These are phyloP conservation scores for Turdus rufiventris DNA, from an alignment of 2,113 vertebrate genomes.

Conservation along the genomic window DNA sequence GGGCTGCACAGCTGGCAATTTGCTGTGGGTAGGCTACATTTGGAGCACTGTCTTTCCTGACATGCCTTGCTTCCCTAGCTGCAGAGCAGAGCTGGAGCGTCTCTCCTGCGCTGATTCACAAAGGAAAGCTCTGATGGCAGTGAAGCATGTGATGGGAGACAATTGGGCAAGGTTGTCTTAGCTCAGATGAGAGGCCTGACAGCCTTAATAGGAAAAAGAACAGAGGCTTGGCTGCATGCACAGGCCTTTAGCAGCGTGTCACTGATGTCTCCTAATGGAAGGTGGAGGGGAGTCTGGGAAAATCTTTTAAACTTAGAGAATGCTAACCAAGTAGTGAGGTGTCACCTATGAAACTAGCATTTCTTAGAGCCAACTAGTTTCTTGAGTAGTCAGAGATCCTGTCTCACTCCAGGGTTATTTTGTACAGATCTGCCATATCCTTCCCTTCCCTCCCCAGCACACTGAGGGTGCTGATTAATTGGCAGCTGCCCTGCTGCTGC, in stretches of 20 bases:
- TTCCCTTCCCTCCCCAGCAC: not conserved
- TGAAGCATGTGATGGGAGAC: not conserved
- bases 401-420: not conserved
- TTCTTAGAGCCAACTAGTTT: not conserved
- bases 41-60: not conserved
- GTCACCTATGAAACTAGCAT: not conserved
- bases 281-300: accelerated
- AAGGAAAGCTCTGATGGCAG: not conserved
- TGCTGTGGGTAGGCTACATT: not conserved
- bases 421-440: not conserved
- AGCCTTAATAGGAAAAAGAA: not conserved
- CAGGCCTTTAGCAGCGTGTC: not conserved
- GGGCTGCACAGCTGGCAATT: not conserved
- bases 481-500: not conserved
- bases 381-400: not conserved
- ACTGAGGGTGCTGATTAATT: not conserved
- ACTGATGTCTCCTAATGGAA: not conserved
- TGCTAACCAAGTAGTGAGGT: not conserved
- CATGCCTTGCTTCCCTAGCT: not conserved
- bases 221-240: not conserved
- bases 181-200: not conserved
- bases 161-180: not conserved
- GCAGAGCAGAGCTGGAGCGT: not conserved
- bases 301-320: not conserved
- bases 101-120: not conserved